Base-by-base conservation (phyloP, 2,113 vertebrate genomes). In the Menidia beryllina region DNA sequence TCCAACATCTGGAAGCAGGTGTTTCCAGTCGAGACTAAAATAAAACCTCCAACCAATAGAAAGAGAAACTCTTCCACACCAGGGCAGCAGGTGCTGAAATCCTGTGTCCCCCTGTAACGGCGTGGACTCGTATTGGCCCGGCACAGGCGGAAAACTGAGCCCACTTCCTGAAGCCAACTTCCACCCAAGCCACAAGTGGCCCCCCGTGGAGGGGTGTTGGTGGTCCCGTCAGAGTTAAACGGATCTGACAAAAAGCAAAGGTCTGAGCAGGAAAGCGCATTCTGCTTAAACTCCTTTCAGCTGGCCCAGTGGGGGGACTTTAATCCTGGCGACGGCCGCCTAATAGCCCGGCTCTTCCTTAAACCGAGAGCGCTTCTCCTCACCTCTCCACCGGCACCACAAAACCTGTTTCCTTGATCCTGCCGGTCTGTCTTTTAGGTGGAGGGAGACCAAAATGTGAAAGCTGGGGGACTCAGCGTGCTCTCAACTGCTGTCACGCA, bases 381-480 rank as follows among this genome's bases (percentile, higher is more conserved):
- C 24, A 36, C 60, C 67, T 59, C 30, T 45, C 9, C 57, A 45
- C 67, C 53, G 66, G 51, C 69, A 65, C 62, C 66, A 48, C 4
- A 43, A 77, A 63, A 15, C 59, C 51, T 62, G 71, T 83, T 82
- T 60, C 67, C 45, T 41, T 26, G 27, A 79, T 55, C 57, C 47
- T 51, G 69, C 8, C 36, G 57, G 49, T 53, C 56, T 58, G 45
- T 59, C 25, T 64, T 50, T 56, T 26, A 0, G 19, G 25, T 60
- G 45, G 38, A 63, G 52, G 64, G 47, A 50, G 17, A 47, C 17
- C 36, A n/a, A 56, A 56, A 68, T 48, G 48, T 68, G 15, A 61
- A 64, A 81, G 50, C 47, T 73, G 52, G 72, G 79, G 68, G 69
- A 84, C 69, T 82, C 63, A 77, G 72, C 51, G 49, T 72, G 69